phyloP scores from a whole-genome alignment of 1,140 invertebrate species.

The Heliconius himera region DNA sequence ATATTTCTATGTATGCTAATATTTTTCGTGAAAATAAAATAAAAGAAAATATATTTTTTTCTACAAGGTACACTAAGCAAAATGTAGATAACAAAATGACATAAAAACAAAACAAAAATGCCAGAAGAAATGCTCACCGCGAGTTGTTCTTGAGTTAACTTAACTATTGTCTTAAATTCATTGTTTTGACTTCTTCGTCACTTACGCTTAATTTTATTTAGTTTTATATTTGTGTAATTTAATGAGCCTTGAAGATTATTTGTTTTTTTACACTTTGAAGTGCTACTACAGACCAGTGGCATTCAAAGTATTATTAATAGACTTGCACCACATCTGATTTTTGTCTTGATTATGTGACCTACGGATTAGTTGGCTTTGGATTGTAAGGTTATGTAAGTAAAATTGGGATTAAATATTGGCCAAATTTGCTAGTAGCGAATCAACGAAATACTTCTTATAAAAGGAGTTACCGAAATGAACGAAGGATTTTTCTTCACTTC shows the following conservation, averaged over 20 bases:
- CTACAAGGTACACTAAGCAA: not conserved
- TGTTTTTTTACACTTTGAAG: not conserved
- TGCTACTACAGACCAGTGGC: not conserved
- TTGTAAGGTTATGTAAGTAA: no score
- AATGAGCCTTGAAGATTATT: constrained; percentile 16
- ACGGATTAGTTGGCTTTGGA: no score
- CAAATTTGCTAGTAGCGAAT: no score
- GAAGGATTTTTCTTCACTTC: no score
- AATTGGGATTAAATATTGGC: no score
- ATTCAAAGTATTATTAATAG: not conserved
- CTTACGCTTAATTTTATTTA: constrained; percentile 8
- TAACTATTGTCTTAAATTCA: constrained; percentile 24
- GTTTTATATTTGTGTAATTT: constrained; percentile 28
- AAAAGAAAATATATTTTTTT: no score
- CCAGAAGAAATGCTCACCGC: constrained; percentile 12
- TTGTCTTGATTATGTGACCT: no score
- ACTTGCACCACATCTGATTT: no score
- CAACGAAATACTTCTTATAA: no score
- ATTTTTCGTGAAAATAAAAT: not conserved
- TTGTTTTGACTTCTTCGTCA: constrained; percentile 29
- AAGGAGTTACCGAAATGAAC: no score
- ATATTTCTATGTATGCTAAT: not conserved
- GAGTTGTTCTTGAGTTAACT: constrained; percentile 12
- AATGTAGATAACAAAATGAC: not conserved
- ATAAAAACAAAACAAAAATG: not conserved